These are phyloP conservation scores for Acanthosepion esculentum DNA, from an alignment of 2,888 invertebrate species.

Conservation along the genomic window DNA sequence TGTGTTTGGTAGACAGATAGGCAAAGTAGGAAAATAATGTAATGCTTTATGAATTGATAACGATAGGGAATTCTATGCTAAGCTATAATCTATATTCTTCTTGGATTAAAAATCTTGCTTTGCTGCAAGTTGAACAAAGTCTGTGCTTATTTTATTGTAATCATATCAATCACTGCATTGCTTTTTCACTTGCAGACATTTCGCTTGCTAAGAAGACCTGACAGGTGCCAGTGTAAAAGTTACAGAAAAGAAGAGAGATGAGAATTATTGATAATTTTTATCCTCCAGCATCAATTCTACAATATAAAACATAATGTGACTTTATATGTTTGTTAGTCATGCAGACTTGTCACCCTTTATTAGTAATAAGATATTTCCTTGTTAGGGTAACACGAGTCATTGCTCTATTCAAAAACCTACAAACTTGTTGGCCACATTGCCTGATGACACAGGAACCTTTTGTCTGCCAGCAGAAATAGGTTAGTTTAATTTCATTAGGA, in stretches of 20 bases:
- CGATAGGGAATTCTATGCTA: neutral
- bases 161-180: neutral
- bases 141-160: constrained; percentile 9
- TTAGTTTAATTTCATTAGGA: too few relatives aligned
- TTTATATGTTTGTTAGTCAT: too few relatives aligned
- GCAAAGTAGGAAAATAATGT: neutral
- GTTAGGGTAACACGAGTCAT: too few relatives aligned
- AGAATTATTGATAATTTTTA: neutral
- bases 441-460: too few relatives aligned
- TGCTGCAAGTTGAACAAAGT: neutral
- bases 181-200: constrained; percentile 33
- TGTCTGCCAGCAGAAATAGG: too few relatives aligned
- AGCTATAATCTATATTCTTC: constrained; percentile 33
- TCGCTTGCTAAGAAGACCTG: neutral
- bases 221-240: neutral
- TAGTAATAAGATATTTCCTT: too few relatives aligned
- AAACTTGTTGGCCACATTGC: too few relatives aligned
- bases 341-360: too few relatives aligned
- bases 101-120: neutral
- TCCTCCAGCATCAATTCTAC: too few relatives aligned
- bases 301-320: too few relatives aligned
- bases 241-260: neutral
- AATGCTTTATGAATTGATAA: neutral
- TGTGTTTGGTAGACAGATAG: neutral
- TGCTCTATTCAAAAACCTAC: too few relatives aligned